A percentile compares a stretch with the other conserved stretches of the same genome.
These are phyloP conservation scores for Drosophila orosa DNA, from an alignment of 1,140 invertebrate genomes.

Conservation along the genomic window DNA sequence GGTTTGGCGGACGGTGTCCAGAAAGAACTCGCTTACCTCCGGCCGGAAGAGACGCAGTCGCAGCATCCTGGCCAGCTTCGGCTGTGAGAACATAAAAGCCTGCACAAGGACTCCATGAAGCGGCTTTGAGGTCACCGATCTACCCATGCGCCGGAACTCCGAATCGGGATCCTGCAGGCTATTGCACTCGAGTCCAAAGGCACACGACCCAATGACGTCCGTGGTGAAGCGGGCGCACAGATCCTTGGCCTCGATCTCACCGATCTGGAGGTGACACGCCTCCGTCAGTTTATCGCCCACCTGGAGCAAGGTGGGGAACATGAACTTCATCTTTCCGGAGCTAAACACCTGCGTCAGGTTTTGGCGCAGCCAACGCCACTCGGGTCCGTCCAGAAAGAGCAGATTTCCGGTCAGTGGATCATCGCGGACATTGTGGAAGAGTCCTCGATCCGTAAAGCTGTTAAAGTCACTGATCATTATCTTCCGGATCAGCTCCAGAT, in stretches of 20 bases:
- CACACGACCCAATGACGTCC: slow-evolving; percentile 87
- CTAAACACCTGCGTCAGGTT: slow-evolving; percentile 88
- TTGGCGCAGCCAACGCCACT: slow-evolving; percentile 87
- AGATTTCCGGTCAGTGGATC: slow-evolving; percentile 85
- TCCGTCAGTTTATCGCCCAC: slow-evolving; percentile 70
- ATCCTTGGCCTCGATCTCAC: slow-evolving; percentile 81
- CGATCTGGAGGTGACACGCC: slow-evolving; percentile 24
- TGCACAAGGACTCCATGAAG: slow-evolving; percentile 26
- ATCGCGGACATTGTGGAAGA: slow-evolving; percentile 84
- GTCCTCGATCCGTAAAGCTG: slow-evolving; percentile 85
- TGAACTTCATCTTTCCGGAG: slow-evolving; percentile 87
- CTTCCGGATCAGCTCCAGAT: slow-evolving; percentile 84
- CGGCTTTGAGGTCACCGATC: slow-evolving; percentile 25
- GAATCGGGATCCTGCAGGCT: slow-evolving; percentile 85
- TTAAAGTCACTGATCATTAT: slow-evolving; percentile 86
- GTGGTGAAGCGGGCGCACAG: slow-evolving; percentile 85
- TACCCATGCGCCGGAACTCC: slow-evolving; percentile 84
- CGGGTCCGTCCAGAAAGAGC: slow-evolving; percentile 85
- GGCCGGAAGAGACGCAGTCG: slow-evolving; percentile 67
- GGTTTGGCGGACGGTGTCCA: slow-evolving; percentile 60
- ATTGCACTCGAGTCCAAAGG: slow-evolving; percentile 87
- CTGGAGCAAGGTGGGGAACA: slow-evolving; percentile 85
- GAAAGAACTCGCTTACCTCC: slow-evolving; percentile 85
- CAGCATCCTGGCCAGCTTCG: slow-evolving; percentile 25
- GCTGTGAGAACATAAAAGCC: slow-evolving; percentile 55